Base-by-base conservation (phyloP, 2,797 vertebrate species). In the Argyrosomus regius region DNA sequence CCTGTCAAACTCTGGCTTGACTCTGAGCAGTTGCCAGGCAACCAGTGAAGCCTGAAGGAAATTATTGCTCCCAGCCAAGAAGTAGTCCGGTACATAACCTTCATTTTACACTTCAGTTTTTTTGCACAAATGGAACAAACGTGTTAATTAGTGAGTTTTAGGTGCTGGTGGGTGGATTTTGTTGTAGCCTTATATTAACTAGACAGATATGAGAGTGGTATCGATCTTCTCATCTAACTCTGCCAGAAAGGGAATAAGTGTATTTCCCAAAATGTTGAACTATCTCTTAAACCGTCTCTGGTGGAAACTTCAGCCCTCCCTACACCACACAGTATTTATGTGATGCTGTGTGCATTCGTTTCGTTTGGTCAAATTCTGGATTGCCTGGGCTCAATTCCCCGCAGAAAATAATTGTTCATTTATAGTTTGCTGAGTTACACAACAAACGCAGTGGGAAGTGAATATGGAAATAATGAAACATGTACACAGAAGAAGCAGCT, bases 401-500 rank as follows among this genome's bases (percentile, higher is more conserved):
- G 28, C 20, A 64, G 77, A 82, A 75, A 77, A 66, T 52, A 75
- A 81, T 78, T 83, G 58, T 76, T 85, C 64, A 81, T 83, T 75
- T 76, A 78, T 70, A 81, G 63, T 85, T 71, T 64, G 56, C 14
- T 65, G 72, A 78, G 61, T 80, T 77, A 78, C 26, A 75, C 74
- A 80, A 84, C 56, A 78, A 56, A 79, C 56, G 73, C 72, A 43
- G 45, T 48, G 24, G 72, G 74, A 80, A 77, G 78, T 63, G 28
- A 82, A 81, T 64, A 66, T 77, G 64, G 63, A 84, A 84, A 84
- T 85, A 87, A 89, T 89, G 65, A 89, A 88, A 81, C 85, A 81
- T 79, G 65, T 56, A 39, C 35, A 39, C 24, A 69, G 83, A 67
- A 83, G 74, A 67, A 81, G 57, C 78, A 71, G 70, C 62, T 78